Conservation (phyloP, 1,140 invertebrate genomes). For the Ostrea denselamellosa region DNA sequence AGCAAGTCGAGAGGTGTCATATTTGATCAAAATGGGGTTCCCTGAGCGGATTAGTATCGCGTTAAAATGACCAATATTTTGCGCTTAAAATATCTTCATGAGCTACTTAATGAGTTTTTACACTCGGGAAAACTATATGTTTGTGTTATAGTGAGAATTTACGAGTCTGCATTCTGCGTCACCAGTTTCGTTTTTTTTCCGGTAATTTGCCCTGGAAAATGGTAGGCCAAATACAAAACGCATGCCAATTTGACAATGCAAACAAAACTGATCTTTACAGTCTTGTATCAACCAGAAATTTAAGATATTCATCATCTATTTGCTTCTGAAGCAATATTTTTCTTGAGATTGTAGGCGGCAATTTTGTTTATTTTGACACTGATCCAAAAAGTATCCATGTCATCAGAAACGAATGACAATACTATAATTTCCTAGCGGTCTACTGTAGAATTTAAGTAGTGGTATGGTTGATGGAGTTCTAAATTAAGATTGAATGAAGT, state of each 20-base stretch:
- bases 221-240: neutral
- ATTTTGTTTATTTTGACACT: neutral
- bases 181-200: constrained; percentile 22
- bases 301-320: neutral
- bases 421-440: neutral
- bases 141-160: neutral
- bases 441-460: neutral
- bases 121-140: neutral
- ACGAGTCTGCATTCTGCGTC: neutral
- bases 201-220: neutral
- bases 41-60: constrained; percentile 2
- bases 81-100: neutral
- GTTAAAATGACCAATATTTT: neutral
- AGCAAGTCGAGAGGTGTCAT: constrained; percentile 24
- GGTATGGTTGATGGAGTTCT: neutral
- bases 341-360: neutral
- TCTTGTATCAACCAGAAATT: no score
- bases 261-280: neutral
- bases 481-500: no score
- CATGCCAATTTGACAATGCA: neutral
- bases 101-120: neutral
- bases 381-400: neutral
- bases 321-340: neutral
- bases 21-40: constrained; percentile 37
- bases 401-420: neutral